These are phyloP conservation scores for Caenorhabditis plicata DNA, from an alignment of 2,888 invertebrate genomes.

Conservation along the genomic window DNA sequence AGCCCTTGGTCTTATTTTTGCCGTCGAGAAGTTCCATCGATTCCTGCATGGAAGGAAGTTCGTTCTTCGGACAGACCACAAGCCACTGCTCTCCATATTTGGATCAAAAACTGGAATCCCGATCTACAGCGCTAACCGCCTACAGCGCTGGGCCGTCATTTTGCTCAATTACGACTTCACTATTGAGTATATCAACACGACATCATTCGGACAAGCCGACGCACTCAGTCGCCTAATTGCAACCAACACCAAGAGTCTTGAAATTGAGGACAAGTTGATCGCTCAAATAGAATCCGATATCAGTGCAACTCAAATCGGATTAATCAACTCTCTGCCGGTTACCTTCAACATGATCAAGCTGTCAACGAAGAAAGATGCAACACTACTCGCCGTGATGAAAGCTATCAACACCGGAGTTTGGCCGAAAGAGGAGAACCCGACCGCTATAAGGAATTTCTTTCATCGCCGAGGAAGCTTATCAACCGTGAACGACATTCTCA, in stretches of 20 bases:
- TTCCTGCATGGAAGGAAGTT: conserved; percentile 66
- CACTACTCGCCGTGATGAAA: conserved; percentile 2
- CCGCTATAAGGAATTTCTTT: neutral
- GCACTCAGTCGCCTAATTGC: conserved; percentile 55
- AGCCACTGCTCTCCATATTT: conserved; percentile 67
- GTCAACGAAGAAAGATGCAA: conserved; percentile 1
- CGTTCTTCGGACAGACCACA: conserved; percentile 67
- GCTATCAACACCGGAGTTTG: conserved; percentile 1
- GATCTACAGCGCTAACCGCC: conserved; percentile 37
- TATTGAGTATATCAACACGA: conserved; percentile 56
- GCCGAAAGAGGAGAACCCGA: neutral
- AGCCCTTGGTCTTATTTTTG: conserved; percentile 64
- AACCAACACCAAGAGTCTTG: neutral
- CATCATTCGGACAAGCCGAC: conserved; percentile 62
- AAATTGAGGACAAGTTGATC: conserved; percentile 21
- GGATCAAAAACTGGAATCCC: conserved; percentile 29
- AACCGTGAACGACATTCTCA: conserved; percentile 7
- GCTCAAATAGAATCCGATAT: conserved; percentile 14
- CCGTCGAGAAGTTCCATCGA: conserved; percentile 66
- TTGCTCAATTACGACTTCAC: conserved; percentile 43
- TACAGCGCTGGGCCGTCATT: conserved; percentile 67
- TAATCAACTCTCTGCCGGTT: conserved; percentile 3
- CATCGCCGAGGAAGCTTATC: neutral
- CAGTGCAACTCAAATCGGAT: neutral
- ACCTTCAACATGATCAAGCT: neutral